phyloP scores from a whole-genome alignment of 1,140 invertebrate genomes.

The Dendroctonus valens region DNA sequence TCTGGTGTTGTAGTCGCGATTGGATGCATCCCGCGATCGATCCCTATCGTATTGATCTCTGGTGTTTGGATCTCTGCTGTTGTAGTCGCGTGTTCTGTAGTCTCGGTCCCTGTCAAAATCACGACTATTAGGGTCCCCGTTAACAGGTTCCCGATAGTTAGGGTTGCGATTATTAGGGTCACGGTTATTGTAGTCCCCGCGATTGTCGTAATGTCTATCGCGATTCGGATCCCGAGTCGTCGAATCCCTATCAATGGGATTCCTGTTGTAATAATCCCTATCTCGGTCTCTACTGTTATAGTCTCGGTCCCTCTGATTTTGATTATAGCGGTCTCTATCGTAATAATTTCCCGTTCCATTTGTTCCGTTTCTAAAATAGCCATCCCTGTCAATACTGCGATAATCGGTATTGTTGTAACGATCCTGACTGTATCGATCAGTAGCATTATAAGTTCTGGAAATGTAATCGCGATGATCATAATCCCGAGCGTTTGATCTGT shows the following conservation, averaged over 20 bases:
- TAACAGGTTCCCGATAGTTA: slow-evolving; percentile 16
- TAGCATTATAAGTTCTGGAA: neutral
- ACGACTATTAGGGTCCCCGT: slow-evolving; percentile 25
- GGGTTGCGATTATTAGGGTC: slow-evolving; percentile 18
- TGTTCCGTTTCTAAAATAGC: neutral
- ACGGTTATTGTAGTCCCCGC: slow-evolving; percentile 26
- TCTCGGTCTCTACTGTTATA: slow-evolving; percentile 8
- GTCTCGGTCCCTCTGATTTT: slow-evolving; percentile 8
- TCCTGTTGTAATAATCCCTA: slow-evolving; percentile 1
- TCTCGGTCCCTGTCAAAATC: slow-evolving; percentile 11
- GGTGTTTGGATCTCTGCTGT: slow-evolving; percentile 18
- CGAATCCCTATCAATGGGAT: slow-evolving; percentile 12
- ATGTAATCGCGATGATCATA: neutral
- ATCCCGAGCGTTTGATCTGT: neutral
- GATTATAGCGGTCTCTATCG: slow-evolving; percentile 13
- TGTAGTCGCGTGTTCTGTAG: slow-evolving; percentile 11
- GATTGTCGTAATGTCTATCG: slow-evolving; percentile 14
- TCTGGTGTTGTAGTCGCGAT: slow-evolving; percentile 35
- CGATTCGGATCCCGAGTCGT: neutral
- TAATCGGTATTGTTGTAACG: slow-evolving; percentile 7
- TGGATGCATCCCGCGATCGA: neutral
- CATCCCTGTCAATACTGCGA: neutral
- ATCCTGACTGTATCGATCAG: neutral
- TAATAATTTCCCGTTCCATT: slow-evolving; percentile 12
- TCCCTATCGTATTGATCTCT: slow-evolving; percentile 1